Percentiles rank a stretch among this genome's conserved stretches.
These are phyloP conservation scores for Ellobius talpinus DNA, from an alignment of 2,113 vertebrate genomes.

Conservation along the genomic window DNA sequence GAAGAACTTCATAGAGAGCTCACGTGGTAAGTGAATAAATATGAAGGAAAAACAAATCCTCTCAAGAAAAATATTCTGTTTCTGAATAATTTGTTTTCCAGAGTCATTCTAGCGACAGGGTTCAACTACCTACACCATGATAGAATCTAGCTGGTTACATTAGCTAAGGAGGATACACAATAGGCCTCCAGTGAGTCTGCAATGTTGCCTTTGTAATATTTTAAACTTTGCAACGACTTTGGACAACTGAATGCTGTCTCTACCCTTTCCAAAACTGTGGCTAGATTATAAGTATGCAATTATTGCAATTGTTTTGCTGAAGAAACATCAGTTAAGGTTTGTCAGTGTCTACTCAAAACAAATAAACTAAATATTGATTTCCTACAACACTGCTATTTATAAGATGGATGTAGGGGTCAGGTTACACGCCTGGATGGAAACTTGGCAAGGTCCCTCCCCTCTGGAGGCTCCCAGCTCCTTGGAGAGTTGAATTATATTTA, in stretches of 20 bases:
- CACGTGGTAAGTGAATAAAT: background rate
- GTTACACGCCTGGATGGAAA: constrained; percentile 54
- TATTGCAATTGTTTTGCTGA: background rate
- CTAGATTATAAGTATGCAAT: background rate
- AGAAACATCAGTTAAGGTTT: background rate
- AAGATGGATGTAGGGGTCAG: background rate
- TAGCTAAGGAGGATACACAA: background rate
- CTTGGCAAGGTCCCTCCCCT: constrained; percentile 15
- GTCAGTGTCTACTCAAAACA: background rate
- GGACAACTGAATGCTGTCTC: background rate
- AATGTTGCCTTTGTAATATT: background rate
- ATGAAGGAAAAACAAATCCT: background rate
- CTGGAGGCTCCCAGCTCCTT: background rate
- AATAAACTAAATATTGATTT: constrained; percentile 60
- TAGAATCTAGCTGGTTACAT: background rate
- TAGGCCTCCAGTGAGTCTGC: background rate
- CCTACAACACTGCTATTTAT: constrained; percentile 55
- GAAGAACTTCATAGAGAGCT: constrained; percentile 22
- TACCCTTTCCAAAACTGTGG: background rate
- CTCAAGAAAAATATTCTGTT: background rate
- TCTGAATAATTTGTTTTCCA: constrained; percentile 21
- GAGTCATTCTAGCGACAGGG: background rate
- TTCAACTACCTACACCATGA: background rate
- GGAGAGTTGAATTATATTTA: constrained; percentile 55
- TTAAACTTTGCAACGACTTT: background rate